Conservation (phyloP, 2,113 vertebrate genomes). For the Isichthys henryi region DNA sequence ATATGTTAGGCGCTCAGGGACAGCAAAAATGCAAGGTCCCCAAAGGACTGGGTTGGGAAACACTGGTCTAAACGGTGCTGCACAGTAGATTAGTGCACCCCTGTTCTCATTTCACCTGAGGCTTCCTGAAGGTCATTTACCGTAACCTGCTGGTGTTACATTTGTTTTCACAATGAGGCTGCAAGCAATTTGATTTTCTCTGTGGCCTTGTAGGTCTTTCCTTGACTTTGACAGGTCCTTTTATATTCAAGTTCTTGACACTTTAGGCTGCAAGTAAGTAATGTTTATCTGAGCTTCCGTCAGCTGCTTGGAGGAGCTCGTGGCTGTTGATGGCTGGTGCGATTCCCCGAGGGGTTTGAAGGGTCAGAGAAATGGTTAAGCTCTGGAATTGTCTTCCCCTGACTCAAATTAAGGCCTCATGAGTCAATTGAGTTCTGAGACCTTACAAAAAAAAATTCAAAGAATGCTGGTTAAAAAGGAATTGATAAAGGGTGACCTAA, state of each 20-base stretch:
- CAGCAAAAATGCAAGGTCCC: background rate
- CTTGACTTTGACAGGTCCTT: background rate
- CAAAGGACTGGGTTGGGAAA: background rate
- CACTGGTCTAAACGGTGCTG: background rate
- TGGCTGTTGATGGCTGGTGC: background rate
- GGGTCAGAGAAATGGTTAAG: background rate
- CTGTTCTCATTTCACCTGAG: background rate
- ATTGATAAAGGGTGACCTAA: background rate
- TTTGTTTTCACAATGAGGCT: background rate
- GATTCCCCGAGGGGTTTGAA: background rate
- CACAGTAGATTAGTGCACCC: background rate
- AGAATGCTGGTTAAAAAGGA: background rate
- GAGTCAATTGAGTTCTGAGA: background rate
- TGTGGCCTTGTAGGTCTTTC: background rate
- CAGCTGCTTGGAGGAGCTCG: background rate
- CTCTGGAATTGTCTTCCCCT: background rate
- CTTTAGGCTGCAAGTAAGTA: background rate
- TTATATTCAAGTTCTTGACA: background rate
- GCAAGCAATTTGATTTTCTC: background rate
- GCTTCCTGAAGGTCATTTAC: background rate
- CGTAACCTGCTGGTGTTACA: background rate
- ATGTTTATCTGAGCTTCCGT: background rate
- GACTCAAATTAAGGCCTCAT: background rate
- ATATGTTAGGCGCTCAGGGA: background rate
- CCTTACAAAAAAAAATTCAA: background rate